Percentiles rank a stretch among this genome's conserved stretches.
Conservation (phyloP, 2,113 vertebrate genomes). For the Cromileptes altivelis region DNA sequence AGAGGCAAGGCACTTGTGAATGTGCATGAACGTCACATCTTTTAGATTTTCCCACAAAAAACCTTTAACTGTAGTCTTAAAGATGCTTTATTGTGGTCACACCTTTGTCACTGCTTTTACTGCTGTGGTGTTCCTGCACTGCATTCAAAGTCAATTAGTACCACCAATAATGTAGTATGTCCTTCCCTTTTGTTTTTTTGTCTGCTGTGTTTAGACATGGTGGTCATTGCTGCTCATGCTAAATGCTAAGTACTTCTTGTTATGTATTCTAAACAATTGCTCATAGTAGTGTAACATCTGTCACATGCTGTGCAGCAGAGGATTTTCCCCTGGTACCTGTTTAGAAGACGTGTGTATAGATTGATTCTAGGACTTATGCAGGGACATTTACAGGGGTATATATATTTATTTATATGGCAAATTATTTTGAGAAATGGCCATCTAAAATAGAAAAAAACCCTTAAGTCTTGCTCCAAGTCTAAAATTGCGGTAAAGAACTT, state of each 20-base stretch:
- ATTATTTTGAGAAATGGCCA: not conserved
- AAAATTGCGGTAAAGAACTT: not conserved
- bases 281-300: conserved; percentile 10
- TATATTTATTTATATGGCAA: not conserved
- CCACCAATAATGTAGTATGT: not conserved
- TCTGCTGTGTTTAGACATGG: conserved; percentile 28
- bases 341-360: not conserved
- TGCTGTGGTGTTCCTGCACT: conserved; percentile 7
- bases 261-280: conserved; percentile 23
- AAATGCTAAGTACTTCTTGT: conserved; percentile 8
- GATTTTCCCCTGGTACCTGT: not conserved
- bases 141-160: not conserved
- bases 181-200: not conserved
- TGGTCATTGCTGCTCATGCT: conserved; percentile 12
- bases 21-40: no score
- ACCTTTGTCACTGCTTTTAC: not conserved
- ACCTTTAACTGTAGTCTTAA: not conserved
- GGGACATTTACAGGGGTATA: not conserved
- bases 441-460: not conserved
- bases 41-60: no score
- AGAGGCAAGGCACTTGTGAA: no score
- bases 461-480: not conserved
- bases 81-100: not conserved
- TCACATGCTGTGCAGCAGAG: conserved; percentile 22
- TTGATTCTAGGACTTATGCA: not conserved